Evolutionary conservation across 92 coral and sea anemone species (phyloP), one percentile per base, ranked within the genome.

Genomic region (Parazoanthus atlanticus): DNA sequence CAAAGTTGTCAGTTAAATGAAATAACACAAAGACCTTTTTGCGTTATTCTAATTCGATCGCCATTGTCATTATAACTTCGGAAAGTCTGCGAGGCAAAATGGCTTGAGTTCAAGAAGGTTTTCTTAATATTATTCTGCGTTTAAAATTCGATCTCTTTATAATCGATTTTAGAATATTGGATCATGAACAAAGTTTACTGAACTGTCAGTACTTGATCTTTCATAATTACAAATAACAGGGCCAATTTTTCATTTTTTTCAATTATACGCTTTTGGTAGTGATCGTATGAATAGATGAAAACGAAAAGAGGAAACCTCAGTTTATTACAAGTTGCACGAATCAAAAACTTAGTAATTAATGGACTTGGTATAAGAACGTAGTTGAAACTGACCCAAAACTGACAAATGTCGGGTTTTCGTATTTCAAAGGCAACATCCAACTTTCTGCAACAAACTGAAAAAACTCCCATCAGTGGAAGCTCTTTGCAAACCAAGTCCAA

Each of bases 321-420:
- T 84, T 84, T 84, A 84, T 84, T 84, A 84, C 78, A 41, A 84
- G 87, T n/a, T 71, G 43, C 78, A 70, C 65, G 87, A 84, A 70
- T 70, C 78, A 84, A 84, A 70, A 43, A 84, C 40, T 47, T 41
- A 74, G 74, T 76, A 70, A 43, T 84, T 84, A 84, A 84, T 84
- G 49, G 87, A 82, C 86, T 67, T 30, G 26, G 78, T 17, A 70
- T 47, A 47, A 70, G 67, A 84, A 69, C 17, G 76, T 40, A 15
- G 46, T 84, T 84, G 78, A 84, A 43, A 84, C 74, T 28, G 30
- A 30, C 66, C 65, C 31, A 84, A 70, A 71, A 70, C 0, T 23
- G 43, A 69, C 43, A 84, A 43, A 41, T 7, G 87, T 46, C 64
- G 33, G 15, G 10, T 8, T n/a, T 78, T 47, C 41, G 46, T 13